Base-by-base conservation (phyloP, 2,888 invertebrate species). In the Buathra laborator region DNA sequence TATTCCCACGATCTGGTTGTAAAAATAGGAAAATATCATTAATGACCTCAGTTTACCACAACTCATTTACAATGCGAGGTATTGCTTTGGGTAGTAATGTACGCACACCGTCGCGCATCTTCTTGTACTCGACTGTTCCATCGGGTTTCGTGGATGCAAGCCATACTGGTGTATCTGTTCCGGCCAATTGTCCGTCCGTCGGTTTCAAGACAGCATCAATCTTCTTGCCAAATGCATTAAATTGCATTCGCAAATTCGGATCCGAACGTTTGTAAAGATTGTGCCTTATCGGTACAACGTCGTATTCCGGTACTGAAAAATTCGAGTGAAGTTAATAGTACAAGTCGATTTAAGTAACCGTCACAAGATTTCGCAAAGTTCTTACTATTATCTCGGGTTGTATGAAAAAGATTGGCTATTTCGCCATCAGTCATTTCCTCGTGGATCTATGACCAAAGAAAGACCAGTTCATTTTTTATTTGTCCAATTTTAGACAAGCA, bases 271-370 rank as follows among this genome's bases (percentile, higher is more conserved):
- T 37, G 37, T 44, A 10, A 6, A 1, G 3, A 44, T 10, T n/a
- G 16, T 43, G 43, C 9, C 3, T 16, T 44, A 29, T 46, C 19
- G 48, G 67, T 0, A 43, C 29, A 14, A 68, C 29, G 4, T 19
- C 67, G 48, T 48, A 48, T 29, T 2, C 6, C 67, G 67, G 68
- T 24, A 68, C 48, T 68, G 16, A 24, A 68, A 46, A 29, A 48
- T 29, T 14, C 5, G 7, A n/a, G 14, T 14, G 12, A 48, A 16
- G 6, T 16, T 0, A 16, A 16, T 51, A 51, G 19, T 9, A 29
- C 10, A 59, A 59, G 10, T 24, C 2, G 16, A 48, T 19, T 46
- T 5, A 14, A 51, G 7, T 16, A 51, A 0, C 51, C 4, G 7
- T 51, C n/a, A 16, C 6, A 16, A 12, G 51, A 0, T n/a, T 51